phyloP scores from a whole-genome alignment of 2,797 vertebrate species.

The Spheniscus humboldti region DNA sequence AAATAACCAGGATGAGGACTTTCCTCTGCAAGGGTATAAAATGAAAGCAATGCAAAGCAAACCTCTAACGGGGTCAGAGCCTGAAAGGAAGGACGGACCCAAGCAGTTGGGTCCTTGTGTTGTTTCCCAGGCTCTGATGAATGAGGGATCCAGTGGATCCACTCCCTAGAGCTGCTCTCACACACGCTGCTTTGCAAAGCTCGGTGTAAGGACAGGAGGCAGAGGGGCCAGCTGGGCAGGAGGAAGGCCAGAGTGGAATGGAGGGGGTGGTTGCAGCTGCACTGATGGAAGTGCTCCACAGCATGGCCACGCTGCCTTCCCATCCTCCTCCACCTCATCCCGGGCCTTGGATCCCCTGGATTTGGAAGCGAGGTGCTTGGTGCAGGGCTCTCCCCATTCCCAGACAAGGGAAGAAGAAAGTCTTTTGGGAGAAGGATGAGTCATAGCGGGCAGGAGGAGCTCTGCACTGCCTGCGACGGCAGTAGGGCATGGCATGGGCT shows the following conservation, averaged over 20 bases:
- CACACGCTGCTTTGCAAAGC: neutral
- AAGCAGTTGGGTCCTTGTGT: neutral
- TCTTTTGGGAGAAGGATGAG: neutral
- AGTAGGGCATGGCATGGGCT: neutral
- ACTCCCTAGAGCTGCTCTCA: neutral
- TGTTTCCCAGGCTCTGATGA: neutral
- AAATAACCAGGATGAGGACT: neutral
- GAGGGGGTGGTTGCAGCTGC: neutral
- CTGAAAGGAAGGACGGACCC: neutral
- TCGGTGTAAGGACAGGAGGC: accelerated
- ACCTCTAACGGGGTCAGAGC: neutral
- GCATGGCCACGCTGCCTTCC: neutral
- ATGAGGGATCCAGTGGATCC: neutral
- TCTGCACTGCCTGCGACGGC: accelerated
- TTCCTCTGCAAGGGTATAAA: neutral
- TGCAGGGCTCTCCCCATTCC: neutral
- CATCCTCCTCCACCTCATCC: neutral
- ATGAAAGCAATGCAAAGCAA: neutral
- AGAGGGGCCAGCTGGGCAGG: neutral
- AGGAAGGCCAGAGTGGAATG: neutral
- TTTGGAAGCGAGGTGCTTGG: accelerated
- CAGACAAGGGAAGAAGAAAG: neutral
- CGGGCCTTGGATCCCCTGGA: too few species aligned
- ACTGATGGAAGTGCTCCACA: neutral
- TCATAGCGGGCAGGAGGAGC: neutral